phyloP scores from a whole-genome alignment of 2,888 invertebrate genomes.

The Hydropsyche betteni region DNA sequence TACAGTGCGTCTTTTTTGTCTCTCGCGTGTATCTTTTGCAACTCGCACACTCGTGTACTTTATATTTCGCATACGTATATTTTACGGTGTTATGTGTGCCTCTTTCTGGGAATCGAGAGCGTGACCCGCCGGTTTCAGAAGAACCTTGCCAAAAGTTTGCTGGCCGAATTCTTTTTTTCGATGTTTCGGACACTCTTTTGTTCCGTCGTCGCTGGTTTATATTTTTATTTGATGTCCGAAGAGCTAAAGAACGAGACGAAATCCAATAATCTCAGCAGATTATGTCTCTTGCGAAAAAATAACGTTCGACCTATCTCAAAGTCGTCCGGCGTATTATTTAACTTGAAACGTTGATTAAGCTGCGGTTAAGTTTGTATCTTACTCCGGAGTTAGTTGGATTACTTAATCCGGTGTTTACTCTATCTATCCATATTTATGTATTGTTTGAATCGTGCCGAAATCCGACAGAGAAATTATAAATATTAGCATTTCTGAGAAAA shows the following conservation, averaged over 20 bases:
- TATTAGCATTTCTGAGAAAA: too few species aligned
- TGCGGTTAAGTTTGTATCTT: too few species aligned
- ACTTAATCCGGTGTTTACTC: too few species aligned
- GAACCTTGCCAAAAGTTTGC: slow-evolving; percentile 9
- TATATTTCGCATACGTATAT: background rate
- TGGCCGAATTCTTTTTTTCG: background rate
- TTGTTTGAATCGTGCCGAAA: too few species aligned
- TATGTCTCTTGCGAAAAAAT: slow-evolving; percentile 6
- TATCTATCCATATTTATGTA: too few species aligned
- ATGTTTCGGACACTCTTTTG: slow-evolving; percentile 9
- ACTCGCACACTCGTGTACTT: background rate
- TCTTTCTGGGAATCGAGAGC: background rate
- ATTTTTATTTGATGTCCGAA: slow-evolving; percentile 17
- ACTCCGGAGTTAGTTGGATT: too few species aligned
- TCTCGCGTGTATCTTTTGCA: too few species aligned
- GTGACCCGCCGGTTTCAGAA: slow-evolving; percentile 2
- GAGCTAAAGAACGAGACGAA: background rate
- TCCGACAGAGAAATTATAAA: too few species aligned
- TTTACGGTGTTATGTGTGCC: background rate
- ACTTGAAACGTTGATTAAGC: too few species aligned
- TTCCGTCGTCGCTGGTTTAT: slow-evolving; percentile 4
- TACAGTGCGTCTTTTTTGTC: slow-evolving; percentile 8
- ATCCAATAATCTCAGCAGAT: slow-evolving; percentile 15
- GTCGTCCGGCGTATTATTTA: background rate
- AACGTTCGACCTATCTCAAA: slow-evolving; percentile 1